Base-by-base conservation (phyloP, 2,113 vertebrate species). In the Myodes glareolus region DNA sequence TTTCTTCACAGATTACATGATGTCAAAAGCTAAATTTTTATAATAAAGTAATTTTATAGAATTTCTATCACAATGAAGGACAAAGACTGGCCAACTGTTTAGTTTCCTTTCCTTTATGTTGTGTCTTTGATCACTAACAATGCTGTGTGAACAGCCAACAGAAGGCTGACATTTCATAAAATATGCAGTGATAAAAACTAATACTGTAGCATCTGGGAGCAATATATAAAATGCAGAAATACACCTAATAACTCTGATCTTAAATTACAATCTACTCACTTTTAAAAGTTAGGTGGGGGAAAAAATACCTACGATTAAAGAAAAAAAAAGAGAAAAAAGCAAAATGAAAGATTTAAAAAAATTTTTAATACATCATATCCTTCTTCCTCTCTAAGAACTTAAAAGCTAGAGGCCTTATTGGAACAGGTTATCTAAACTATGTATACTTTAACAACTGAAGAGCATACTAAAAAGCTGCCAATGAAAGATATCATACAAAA, bases 131-230 rank as follows among this genome's bases (percentile, higher is more conserved):
- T 99, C 98, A 99, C 99, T 99, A 99, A 99, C 99, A 99, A 99
- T 99, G 98, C 98, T 99, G 98, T 27, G 39, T 97, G 99, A 99
- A 98, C 98, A 99, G 98, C 98, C 99, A 99, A 99, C 99, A 99
- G 99, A 99, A 99, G 99, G 99, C 99, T 99, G 99, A 99, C 99
- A 99, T 99, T 99, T 99, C 99, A 99, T 99, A 99, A 99, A 99
- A 99, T 99, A 99, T 99, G 99, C 98, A 99, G 99, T 98, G 99
- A 99, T 99, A 99, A 99, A 99, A 99, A 98, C 98, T 99, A 99
- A 99, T 99, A 99, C 98, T 98, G 98, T 98, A 99, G 99, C 99
- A 99, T 99, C 99, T 99, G 99, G 99, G 98, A 99, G 98, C 25
- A 97, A 99, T 99, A 98, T 98, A 99, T 99, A 99, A 99, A 99